These are phyloP conservation scores for Pseudoips prasinana DNA, from an alignment of 2,888 invertebrate species.

Conservation along the genomic window DNA sequence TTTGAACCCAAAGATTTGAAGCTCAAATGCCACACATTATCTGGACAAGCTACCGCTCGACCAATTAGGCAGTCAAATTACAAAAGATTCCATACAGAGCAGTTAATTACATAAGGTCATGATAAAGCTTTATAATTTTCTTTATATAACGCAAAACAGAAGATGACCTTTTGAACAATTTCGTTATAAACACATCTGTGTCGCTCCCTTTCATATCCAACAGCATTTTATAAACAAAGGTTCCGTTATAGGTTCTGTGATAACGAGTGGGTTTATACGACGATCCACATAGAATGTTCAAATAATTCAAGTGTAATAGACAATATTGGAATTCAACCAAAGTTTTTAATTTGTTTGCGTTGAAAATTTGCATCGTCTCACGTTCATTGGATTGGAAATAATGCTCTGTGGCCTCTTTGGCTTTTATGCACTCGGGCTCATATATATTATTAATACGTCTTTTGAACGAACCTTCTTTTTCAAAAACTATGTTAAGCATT, in stretches of 20 bases:
- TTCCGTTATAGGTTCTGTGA: conserved; percentile 38
- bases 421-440: conserved; percentile 1
- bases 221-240: conserved; percentile 38
- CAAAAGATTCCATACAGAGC: too few relatives aligned
- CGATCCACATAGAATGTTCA: conserved; percentile 44
- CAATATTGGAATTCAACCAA: conserved; percentile 42
- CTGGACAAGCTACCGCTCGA: too few relatives aligned
- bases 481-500: conserved; percentile 26
- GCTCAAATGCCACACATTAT: too few relatives aligned
- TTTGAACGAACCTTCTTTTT: conserved; percentile 4
- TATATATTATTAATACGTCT: neutral
- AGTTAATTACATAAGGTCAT: conserved; percentile 1
- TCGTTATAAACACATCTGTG: conserved; percentile 5
- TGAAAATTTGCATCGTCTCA: conserved; percentile 24
- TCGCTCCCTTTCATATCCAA: conserved; percentile 5
- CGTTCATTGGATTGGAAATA: conserved; percentile 17
- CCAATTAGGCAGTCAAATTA: too few relatives aligned
- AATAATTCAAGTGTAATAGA: conserved; percentile 38
- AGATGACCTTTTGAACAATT: conserved; percentile 9
- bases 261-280: conserved; percentile 31
- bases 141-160: conserved; percentile 7
- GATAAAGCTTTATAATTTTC: conserved; percentile 8
- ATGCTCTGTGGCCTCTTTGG: neutral
- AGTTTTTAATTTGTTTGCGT: conserved; percentile 21
- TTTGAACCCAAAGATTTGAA: too few relatives aligned